Conservation (phyloP, 2,888 invertebrate species). For the Myathropa florea region DNA sequence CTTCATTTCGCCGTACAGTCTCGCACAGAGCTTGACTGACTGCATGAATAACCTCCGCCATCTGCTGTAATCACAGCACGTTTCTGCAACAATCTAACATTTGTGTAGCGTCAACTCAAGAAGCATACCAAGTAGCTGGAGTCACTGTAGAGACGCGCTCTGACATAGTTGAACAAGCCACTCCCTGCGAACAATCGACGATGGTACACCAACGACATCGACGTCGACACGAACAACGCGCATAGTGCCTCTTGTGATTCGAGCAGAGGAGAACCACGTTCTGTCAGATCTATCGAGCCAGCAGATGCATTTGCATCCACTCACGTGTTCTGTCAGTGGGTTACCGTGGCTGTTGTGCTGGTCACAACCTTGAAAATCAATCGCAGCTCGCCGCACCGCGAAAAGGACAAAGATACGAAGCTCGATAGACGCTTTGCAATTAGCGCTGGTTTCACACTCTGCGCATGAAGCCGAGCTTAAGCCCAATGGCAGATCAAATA, state of each 20-base stretch:
- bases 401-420: slow-evolving; percentile 57
- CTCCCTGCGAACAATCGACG: slow-evolving; percentile 46
- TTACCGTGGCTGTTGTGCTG: slow-evolving; percentile 7
- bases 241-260: slow-evolving; percentile 14
- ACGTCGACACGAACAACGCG: background rate
- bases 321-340: slow-evolving; percentile 49
- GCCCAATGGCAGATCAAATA: background rate
- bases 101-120: background rate
- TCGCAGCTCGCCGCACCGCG: background rate
- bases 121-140: background rate
- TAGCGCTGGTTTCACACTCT: slow-evolving; percentile 9
- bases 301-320: slow-evolving; percentile 52
- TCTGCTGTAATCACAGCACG: background rate
- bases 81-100: background rate
- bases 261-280: background rate
- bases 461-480: background rate
- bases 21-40: background rate
- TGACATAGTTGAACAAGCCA: slow-evolving; percentile 29
- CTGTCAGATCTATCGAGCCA: background rate
- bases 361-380: slow-evolving; percentile 44
- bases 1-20: background rate
- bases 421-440: slow-evolving; percentile 7
- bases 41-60: background rate
- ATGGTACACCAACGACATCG: slow-evolving; percentile 4
- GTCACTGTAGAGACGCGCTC: background rate